Base-by-base conservation (phyloP, 92 coral and sea anemone species). In the Metridium senile region DNA sequence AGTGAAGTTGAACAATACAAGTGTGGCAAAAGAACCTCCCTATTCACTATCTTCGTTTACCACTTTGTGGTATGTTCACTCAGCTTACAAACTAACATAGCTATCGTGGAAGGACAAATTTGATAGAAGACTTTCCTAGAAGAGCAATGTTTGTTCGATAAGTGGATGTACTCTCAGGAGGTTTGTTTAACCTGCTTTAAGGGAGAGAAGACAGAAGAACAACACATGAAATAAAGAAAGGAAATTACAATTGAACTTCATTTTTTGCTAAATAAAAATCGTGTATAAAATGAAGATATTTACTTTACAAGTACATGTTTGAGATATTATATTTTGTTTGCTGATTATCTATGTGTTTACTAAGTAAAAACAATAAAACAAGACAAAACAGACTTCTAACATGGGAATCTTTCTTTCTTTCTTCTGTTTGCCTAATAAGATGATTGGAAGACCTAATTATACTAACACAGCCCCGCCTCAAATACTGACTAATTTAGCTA, bases 21-120 rank as follows among this genome's bases (percentile, higher is more conserved):
- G 69, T 11, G 69, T 63, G 69, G 39, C 31, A 63, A 58, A 6
- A 4, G 69, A 63, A 63, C 69, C 69, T 28, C 69, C 69, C 65
- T 58, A 21, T 2, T 58, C 17, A 23, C 17, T 31, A 28, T 45
- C 51, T n/a, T n/a, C n/a, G n/a, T n/a, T n/a, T n/a, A n/a, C n/a
- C n/a, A n/a, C n/a, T n/a, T n/a, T n/a, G n/a, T n/a, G n/a, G n/a
- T n/a, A n/a, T n/a, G n/a, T n/a, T n/a, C n/a, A n/a, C n/a, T n/a
- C n/a, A n/a, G n/a, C n/a, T n/a, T n/a, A n/a, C n/a, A n/a, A n/a
- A n/a, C n/a, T n/a, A n/a, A n/a, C n/a, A n/a, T n/a, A n/a, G n/a
- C n/a, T n/a, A n/a, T n/a, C n/a, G n/a, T n/a, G n/a, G n/a, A n/a
- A n/a, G n/a, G n/a, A n/a, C n/a, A n/a, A n/a, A n/a, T n/a, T n/a